Percentiles rank a stretch among this genome's conserved stretches.
phyloP scores from a whole-genome alignment of 2,113 vertebrate species.

The Aplodontia rufa region DNA sequence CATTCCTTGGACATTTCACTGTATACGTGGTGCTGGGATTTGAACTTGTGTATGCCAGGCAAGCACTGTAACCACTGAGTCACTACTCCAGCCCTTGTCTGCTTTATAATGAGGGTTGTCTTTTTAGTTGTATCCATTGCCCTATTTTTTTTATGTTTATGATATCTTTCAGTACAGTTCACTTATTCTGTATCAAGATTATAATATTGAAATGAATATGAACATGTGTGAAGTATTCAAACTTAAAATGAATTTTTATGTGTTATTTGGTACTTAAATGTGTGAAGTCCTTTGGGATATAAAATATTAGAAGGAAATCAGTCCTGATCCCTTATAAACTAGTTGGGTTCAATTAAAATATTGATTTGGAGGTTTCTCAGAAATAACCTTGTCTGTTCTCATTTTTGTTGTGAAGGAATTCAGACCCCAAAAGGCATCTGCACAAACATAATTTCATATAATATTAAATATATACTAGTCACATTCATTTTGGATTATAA shows the following conservation, averaged over 20 bases:
- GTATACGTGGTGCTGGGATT: too few relatives aligned
- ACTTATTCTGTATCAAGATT: slow-evolving; percentile 19
- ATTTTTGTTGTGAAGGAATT: slow-evolving; percentile 42
- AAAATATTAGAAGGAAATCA: background rate
- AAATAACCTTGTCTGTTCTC: background rate
- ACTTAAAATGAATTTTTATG: slow-evolving; percentile 34
- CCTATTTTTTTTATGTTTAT: background rate
- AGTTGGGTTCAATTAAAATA: slow-evolving; percentile 21
- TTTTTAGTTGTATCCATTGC: background rate
- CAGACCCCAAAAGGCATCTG: background rate
- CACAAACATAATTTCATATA: background rate
- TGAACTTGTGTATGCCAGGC: too few relatives aligned
- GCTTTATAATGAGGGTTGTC: background rate
- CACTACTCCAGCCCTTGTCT: too few relatives aligned
- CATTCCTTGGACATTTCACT: too few relatives aligned
- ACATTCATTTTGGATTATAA: background rate
- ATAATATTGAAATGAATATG: background rate
- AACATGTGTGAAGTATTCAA: background rate
- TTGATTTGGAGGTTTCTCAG: background rate
- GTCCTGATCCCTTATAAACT: background rate
- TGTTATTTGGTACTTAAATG: background rate
- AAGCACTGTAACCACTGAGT: too few relatives aligned
- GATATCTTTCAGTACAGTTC: background rate
- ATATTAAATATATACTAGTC: background rate
- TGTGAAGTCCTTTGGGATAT: background rate